These are phyloP conservation scores for Hemitrygon akajei DNA, from an alignment of 2,797 vertebrate genomes.

Conservation along the genomic window DNA sequence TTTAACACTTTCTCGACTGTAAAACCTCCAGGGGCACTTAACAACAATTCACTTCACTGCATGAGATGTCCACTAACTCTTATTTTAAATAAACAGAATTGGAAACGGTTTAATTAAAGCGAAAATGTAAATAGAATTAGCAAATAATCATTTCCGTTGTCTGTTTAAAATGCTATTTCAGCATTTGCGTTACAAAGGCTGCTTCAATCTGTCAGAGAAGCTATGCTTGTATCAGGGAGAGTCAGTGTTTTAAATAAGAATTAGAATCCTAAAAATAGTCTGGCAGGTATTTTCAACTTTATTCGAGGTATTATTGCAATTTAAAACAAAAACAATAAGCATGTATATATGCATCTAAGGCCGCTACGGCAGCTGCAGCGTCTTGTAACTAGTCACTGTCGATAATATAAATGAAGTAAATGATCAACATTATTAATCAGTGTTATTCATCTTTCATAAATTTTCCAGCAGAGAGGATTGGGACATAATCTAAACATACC, in stretches of 20 bases:
- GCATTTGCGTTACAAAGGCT: background rate
- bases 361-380: conserved; percentile 12
- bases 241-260: background rate
- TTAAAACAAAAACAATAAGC: background rate
- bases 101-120: conserved; percentile 33
- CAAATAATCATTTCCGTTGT: conserved; percentile 27
- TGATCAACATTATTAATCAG: conserved; percentile 23
- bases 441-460: background rate
- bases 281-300: conserved; percentile 13
- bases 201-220: too few species aligned
- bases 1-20: conserved; percentile 31
- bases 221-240: background rate
- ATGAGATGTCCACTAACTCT: conserved; percentile 29
- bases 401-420: conserved; percentile 17
- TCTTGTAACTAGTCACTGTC: background rate
- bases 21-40: conserved; percentile 37
- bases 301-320: background rate
- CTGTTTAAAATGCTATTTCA: conserved; percentile 19
- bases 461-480: background rate
- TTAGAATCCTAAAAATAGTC: background rate
- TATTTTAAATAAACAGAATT: conserved; percentile 27
- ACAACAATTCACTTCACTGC: conserved; percentile 34
- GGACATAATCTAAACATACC: background rate
- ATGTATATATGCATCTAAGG: background rate
- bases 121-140: conserved; percentile 25